These are phyloP conservation scores for Chloropsis cyanopogon DNA, from an alignment of 2,113 vertebrate genomes.

Conservation along the genomic window DNA sequence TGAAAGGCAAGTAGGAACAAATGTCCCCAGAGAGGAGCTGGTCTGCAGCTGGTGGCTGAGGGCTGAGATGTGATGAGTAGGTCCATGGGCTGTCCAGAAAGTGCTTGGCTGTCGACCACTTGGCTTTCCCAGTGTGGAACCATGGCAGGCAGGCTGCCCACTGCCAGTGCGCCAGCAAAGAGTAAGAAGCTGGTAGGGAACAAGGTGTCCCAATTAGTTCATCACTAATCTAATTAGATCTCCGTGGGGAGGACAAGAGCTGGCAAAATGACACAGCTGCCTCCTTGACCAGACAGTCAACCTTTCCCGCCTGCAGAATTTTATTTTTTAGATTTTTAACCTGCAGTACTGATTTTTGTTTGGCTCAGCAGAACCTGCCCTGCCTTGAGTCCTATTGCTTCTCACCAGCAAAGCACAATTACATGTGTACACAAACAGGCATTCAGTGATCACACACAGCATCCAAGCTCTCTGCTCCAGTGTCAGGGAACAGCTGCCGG, in stretches of 20 bases:
- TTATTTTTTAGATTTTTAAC: background rate
- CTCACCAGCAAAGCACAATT: background rate
- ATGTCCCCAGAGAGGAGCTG: background rate
- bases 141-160: background rate
- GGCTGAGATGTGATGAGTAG: background rate
- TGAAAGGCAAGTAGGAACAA: background rate
- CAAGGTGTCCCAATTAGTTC: background rate
- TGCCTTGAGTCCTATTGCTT: background rate
- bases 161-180: background rate
- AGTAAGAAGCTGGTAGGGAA: background rate
- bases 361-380: background rate
- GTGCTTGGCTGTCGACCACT: background rate
- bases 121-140: background rate
- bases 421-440: background rate
- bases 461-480: background rate
- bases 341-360: background rate
- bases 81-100: background rate
- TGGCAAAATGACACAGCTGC: background rate
- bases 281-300: background rate
- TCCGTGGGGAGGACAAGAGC: background rate
- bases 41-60: background rate
- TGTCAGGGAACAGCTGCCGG: background rate
- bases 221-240: constrained; percentile 10
- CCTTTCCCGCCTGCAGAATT: background rate
- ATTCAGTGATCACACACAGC: background rate